A percentile compares a stretch with the other conserved stretches of the same genome.
phyloP scores from a whole-genome alignment of 2,113 vertebrate genomes.

The Phaetusa simplex region DNA sequence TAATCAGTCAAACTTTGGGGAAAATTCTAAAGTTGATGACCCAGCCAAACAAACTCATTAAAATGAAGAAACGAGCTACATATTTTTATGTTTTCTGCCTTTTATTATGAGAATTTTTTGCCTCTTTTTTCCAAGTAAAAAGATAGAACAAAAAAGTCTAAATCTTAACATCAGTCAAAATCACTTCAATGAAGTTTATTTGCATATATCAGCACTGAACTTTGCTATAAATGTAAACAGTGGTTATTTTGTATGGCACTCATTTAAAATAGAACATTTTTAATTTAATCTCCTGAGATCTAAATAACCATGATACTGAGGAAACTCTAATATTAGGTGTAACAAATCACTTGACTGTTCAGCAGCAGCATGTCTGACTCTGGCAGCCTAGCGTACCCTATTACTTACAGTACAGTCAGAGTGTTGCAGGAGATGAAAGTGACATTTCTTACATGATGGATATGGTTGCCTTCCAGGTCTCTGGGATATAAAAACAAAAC shows the following conservation, averaged over 20 bases:
- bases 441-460: constrained; percentile 85
- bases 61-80: background rate
- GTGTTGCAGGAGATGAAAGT: constrained; percentile 89
- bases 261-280: background rate
- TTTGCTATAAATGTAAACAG: background rate
- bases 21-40: background rate
- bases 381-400: background rate
- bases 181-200: background rate
- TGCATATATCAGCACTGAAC: background rate
- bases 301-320: background rate
- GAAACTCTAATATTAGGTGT: background rate
- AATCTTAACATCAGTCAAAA: background rate
- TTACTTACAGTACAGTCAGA: constrained; percentile 94
- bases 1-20: background rate
- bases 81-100: background rate
- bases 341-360: background rate
- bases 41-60: background rate
- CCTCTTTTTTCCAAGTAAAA: background rate
- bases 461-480: constrained; percentile 92
- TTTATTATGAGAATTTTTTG: background rate
- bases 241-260: background rate
- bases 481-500: constrained; percentile 72
- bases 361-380: background rate
- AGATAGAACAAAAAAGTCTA: background rate
- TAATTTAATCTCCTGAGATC: background rate